Evolutionary conservation across 2,797 vertebrate genomes (phyloP).

Genomic region (Jordanella pulchra): DNA sequence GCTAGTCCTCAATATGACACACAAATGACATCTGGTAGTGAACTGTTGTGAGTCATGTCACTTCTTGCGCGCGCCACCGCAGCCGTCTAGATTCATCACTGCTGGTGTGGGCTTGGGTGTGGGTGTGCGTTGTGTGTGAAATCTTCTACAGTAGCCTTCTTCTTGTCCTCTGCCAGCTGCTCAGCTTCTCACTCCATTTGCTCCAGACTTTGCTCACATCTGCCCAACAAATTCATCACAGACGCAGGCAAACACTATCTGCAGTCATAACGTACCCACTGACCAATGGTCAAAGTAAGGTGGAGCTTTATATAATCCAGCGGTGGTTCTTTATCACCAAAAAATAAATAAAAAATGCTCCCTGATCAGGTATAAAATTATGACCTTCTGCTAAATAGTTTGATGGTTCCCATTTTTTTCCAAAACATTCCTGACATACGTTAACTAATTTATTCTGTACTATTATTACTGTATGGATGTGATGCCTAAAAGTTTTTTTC

Average conservation of each 20-base stretch:
- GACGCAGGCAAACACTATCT: conserved; percentile 28
- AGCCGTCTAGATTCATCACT: conserved; percentile 37
- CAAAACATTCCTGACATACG: not conserved
- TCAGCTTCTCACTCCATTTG: conserved; percentile 81
- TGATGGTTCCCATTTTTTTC: not conserved
- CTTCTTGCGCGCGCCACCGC: conserved; percentile 24
- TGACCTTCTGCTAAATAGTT: not conserved
- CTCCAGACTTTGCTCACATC: conserved; percentile 81
- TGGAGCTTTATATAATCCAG: not conserved
- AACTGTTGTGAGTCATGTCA: conserved; percentile 66
- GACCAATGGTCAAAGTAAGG: conserved; percentile 35
- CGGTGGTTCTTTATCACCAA: not conserved
- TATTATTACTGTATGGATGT: too few relatives aligned
- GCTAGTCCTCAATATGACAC: conserved; percentile 62
- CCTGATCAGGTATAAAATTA: not conserved
- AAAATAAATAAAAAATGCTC: not conserved
- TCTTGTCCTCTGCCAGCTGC: conserved; percentile 78
- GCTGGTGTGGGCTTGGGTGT: conserved; percentile 14
- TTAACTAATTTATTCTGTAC: too few relatives aligned
- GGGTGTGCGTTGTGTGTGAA: conserved; percentile 32
- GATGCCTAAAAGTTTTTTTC: too few relatives aligned
- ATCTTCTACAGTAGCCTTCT: conserved; percentile 61
- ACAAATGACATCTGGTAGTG: conserved; percentile 62
- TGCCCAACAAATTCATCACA: conserved; percentile 69
- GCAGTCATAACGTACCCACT: conserved; percentile 24